phyloP scores from a whole-genome alignment of 2,797 vertebrate genomes.

The Rhinella marina region DNA sequence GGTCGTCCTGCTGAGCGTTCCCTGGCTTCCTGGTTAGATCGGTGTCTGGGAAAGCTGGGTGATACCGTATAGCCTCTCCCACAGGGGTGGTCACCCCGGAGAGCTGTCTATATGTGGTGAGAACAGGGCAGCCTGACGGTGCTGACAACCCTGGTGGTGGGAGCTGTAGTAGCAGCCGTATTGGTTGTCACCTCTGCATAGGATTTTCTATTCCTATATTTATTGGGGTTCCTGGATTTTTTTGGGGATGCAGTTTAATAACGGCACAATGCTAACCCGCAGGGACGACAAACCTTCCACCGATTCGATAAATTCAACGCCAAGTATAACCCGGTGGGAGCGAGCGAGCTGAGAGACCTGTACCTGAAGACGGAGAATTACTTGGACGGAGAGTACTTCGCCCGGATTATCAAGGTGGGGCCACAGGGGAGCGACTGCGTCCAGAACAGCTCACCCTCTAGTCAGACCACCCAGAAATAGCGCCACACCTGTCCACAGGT shows the following conservation, averaged over 20 bases:
- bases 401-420: constrained; percentile 91
- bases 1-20: neutral
- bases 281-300: constrained; percentile 97
- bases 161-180: too few species aligned
- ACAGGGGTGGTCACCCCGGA: neutral
- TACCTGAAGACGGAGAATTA: constrained; percentile 95
- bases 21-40: neutral
- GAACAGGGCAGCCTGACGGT: neutral
- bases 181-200: too few species aligned
- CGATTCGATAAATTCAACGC: constrained; percentile 99
- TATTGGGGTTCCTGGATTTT: neutral
- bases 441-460: too few species aligned
- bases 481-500: neutral
- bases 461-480: neutral
- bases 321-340: constrained; percentile 97
- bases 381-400: constrained; percentile 94
- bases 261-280: neutral
- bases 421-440: neutral
- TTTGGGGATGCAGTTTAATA: neutral
- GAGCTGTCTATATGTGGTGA: too few species aligned
- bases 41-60: neutral
- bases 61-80: neutral
- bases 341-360: constrained; percentile 92
- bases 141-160: too few species aligned
- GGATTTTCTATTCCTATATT: too few species aligned